These are phyloP conservation scores for Byasa hedistus DNA, from an alignment of 2,888 invertebrate species.

Conservation along the genomic window DNA sequence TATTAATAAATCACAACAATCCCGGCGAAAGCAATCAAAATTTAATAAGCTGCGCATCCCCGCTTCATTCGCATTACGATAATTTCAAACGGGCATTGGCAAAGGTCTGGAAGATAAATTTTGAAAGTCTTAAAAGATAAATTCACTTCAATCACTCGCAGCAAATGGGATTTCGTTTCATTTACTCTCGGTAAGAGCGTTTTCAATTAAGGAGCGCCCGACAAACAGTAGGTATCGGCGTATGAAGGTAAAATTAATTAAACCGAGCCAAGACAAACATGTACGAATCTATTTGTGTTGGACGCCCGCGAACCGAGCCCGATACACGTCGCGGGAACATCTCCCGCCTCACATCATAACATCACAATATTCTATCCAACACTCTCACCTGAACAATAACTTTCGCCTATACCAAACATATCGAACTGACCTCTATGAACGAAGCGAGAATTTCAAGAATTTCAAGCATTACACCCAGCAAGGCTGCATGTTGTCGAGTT, in stretches of 20 bases:
- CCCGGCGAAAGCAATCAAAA: conserved; percentile 66
- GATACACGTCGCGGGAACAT: conserved; percentile 38
- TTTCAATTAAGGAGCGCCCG: conserved; percentile 77
- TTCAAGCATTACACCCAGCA: neutral
- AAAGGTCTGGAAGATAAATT: conserved; percentile 67
- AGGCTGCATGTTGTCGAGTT: neutral
- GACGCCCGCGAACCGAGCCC: conserved; percentile 50
- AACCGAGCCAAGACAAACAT: conserved; percentile 78
- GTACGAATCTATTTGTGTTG: conserved; percentile 73
- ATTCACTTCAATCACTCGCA: conserved; percentile 76
- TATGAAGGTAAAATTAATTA: conserved; percentile 80
- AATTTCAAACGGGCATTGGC: conserved; percentile 54
- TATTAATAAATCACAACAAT: conserved; percentile 72
- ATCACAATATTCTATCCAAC: neutral
- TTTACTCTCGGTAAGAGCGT: conserved; percentile 75
- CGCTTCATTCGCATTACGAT: conserved; percentile 50
- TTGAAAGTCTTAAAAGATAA: conserved; percentile 77
- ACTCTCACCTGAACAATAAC: neutral
- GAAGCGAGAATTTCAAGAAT: neutral
- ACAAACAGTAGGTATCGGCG: conserved; percentile 75
- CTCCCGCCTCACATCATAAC: conserved; percentile 39
- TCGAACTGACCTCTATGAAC: neutral
- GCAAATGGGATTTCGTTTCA: conserved; percentile 78
- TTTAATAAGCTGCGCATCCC: conserved; percentile 69
- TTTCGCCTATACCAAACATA: neutral